A percentile compares a stretch with the other conserved stretches of the same genome.
Conservation (phyloP, 2,888 invertebrate species). For the Ormyrus rosae region DNA sequence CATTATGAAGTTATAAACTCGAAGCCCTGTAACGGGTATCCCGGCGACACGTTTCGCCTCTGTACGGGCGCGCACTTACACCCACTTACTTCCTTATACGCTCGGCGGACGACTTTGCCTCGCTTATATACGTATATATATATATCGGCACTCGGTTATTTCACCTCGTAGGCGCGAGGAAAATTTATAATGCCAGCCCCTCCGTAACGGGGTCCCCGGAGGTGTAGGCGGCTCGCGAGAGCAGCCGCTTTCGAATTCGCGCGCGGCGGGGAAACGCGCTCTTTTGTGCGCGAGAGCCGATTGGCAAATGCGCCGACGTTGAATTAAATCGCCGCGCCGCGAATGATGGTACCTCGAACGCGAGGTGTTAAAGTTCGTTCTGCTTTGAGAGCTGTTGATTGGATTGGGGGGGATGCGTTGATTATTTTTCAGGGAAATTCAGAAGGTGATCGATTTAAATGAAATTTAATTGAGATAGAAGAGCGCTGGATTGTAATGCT, state of each 20-base stretch:
- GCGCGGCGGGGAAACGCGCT: not conserved
- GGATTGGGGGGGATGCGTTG: no score
- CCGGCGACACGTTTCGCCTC: not conserved
- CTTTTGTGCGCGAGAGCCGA: not conserved
- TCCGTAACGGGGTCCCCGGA: not conserved
- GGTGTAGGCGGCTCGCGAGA: slow-evolving; percentile 11
- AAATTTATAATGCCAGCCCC: slow-evolving; percentile 44
- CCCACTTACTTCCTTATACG: slow-evolving; percentile 28
- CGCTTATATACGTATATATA: not conserved
- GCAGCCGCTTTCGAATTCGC: slow-evolving; percentile 26
- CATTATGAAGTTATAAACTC: slow-evolving; percentile 41
- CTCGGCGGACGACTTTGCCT: not conserved
- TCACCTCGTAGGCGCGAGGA: slow-evolving; percentile 42
- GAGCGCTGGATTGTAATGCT: no score
- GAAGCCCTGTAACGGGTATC: slow-evolving; percentile 28
- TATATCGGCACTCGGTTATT: not conserved
- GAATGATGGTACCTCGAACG: not conserved
- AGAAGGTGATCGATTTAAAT: no score
- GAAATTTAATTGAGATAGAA: no score
- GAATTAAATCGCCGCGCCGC: slow-evolving; percentile 1
- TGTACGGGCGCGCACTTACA: not conserved
- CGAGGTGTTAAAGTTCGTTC: not conserved
- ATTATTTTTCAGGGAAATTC: no score
- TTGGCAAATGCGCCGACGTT: slow-evolving; percentile 7
- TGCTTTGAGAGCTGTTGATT: no score